Base-by-base conservation (phyloP, 2,113 vertebrate genomes). In the Lampris megalopsis region DNA sequence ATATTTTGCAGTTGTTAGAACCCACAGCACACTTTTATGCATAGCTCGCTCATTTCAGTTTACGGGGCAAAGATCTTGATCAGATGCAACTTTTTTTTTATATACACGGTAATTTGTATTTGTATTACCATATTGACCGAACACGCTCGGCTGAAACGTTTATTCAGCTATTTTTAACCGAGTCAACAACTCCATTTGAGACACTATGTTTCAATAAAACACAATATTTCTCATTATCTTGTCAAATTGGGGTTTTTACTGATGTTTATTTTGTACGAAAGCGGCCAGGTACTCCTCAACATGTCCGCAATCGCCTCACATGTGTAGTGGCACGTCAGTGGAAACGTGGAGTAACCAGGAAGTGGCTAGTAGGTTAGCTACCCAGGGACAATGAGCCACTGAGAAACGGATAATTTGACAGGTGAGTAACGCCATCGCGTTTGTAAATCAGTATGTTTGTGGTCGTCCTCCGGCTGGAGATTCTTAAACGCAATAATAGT, bases 351-450 rank as follows among this genome's bases (percentile, higher is more conserved):
- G 50, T 52, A 85, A 90, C 75, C 84, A 81, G 93, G 92, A 94
- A 93, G 92, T 88, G 52, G 86, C 69, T 83, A 74, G 54, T 43
- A 62, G 3, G 43, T 37, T 47, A 78, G 82, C 81, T 76, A 86
- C 76, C 68, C 37, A 42, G 81, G 77, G 82, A 91, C 63, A 57
- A 94, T 93, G 93, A 90, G 75, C 80, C 74, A 80, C 83, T 86
- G 88, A 91, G 63, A 57, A 1, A 43, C 5, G 36, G 47, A 0
- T 59, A 56, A 71, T 77, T 86, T 73, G 69, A 79, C 86, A 91
- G 90, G 87, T 87, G 13, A 4, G 86, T 89, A 48, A 68, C 56
- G 68, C 37, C 9, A 8, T 4, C 61, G 68, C 61, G 37, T 2
- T 45, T 45, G 1, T 7, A 45, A 45, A 45, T 5, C 7, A 45